phyloP scores from a whole-genome alignment of 2,888 invertebrate species.

The Gonocerus acuteangulatus region DNA sequence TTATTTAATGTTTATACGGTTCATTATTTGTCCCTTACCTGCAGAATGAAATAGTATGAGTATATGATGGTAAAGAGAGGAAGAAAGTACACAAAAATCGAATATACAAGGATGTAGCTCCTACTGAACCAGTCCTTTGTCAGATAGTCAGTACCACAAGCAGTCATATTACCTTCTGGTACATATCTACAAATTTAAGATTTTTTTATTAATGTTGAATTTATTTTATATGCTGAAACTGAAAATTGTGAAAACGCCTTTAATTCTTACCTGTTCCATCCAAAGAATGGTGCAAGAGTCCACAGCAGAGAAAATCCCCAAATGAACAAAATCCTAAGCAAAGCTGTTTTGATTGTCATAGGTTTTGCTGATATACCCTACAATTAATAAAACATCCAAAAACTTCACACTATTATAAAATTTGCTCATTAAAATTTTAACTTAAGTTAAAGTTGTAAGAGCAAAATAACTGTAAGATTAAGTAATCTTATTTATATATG shows the following conservation, averaged over 20 bases:
- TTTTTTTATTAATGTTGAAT: too few relatives aligned
- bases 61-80: conserved; percentile 74
- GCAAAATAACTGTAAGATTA: too few relatives aligned
- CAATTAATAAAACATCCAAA: too few relatives aligned
- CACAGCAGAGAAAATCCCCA: conserved; percentile 71
- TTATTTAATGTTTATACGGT: too few relatives aligned
- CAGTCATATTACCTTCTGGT: conserved; percentile 89
- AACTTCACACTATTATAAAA: too few relatives aligned
- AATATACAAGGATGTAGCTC: conserved; percentile 71
- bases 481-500: too few relatives aligned
- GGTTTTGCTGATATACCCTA: conserved; percentile 73
- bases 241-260: too few relatives aligned
- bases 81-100: conserved; percentile 66
- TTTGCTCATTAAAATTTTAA: too few relatives aligned
- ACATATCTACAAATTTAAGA: conserved; percentile 57
- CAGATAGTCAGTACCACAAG: conserved; percentile 83
- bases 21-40: too few relatives aligned
- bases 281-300: conserved; percentile 77
- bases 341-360: conserved; percentile 70
- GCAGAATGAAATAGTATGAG: conserved; percentile 81
- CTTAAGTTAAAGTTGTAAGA: too few relatives aligned
- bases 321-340: conserved; percentile 66
- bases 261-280: conserved; percentile 63
- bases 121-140: conserved; percentile 65
- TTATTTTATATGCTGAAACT: too few relatives aligned